Conservation (phyloP, 1,140 invertebrate genomes). For the Drosophila lini region DNA sequence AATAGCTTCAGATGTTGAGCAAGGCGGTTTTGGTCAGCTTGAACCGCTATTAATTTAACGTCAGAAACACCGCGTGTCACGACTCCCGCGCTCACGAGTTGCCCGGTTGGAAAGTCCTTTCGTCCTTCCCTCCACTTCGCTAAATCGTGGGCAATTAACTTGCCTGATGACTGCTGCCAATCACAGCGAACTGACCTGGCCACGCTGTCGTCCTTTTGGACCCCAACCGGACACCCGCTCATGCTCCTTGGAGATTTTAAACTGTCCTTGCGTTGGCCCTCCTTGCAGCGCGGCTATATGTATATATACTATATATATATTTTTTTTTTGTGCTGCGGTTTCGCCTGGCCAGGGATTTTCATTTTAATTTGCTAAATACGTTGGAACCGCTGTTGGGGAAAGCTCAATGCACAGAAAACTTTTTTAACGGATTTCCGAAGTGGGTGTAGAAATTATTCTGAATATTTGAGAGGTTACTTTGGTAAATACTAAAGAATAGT, state of each 20-base stretch:
- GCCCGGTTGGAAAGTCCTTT: slow-evolving; percentile 7
- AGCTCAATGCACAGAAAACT: neutral
- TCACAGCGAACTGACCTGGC: slow-evolving; percentile 65
- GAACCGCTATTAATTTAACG: slow-evolving; percentile 41
- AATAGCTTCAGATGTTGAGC: neutral
- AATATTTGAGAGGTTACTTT: neutral
- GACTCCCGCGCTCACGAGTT: slow-evolving; percentile 8
- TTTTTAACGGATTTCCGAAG: neutral
- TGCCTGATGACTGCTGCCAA: slow-evolving; percentile 78
- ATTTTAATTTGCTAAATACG: slow-evolving; percentile 78
- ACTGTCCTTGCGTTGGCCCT: slow-evolving; percentile 25
- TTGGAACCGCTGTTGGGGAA: slow-evolving; percentile 20
- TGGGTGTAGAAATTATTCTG: too few species aligned
- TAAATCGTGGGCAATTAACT: slow-evolving; percentile 82
- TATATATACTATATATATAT: neutral
- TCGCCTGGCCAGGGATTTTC: slow-evolving; percentile 53
- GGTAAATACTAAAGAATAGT: too few species aligned
- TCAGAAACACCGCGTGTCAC: slow-evolving; percentile 42
- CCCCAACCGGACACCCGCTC: slow-evolving; percentile 2
- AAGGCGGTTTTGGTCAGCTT: slow-evolving; percentile 16
- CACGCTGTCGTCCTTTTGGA: slow-evolving; percentile 32
- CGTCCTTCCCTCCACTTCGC: slow-evolving; percentile 39
- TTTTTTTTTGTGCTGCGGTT: slow-evolving; percentile 42
- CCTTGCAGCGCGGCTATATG: slow-evolving; percentile 22
- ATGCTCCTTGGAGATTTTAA: slow-evolving; percentile 39